Evolutionary conservation across 1,140 invertebrate genomes (phyloP).

Genomic region (Goniozus legneri): DNA sequence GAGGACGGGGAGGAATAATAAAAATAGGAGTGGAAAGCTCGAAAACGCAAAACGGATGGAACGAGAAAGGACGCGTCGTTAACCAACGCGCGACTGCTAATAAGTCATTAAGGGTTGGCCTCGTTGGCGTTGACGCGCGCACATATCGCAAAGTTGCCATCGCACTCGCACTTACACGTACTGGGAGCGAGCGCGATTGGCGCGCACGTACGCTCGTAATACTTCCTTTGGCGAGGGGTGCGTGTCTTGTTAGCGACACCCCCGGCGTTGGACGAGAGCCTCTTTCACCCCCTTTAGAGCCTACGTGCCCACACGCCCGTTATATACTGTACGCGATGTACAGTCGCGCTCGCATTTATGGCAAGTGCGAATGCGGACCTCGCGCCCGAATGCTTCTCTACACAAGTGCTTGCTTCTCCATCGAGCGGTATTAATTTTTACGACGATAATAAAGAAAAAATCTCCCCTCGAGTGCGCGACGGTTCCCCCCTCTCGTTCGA

Average conservation of each 20-base stretch:
- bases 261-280: slow-evolving; percentile 50
- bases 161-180: slow-evolving; percentile 24
- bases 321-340: no score
- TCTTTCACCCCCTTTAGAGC: slow-evolving; percentile 36
- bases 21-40: slow-evolving; percentile 1
- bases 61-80: slow-evolving; percentile 31
- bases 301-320: background rate
- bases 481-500: no score
- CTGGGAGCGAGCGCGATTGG: slow-evolving; percentile 2
- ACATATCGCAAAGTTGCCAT: slow-evolving; percentile 6
- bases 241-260: slow-evolving; percentile 55
- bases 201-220: slow-evolving; percentile 24
- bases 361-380: no score
- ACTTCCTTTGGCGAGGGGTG: slow-evolving; percentile 21
- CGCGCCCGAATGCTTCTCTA: no score
- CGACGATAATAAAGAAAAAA: no score
- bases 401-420: no score
- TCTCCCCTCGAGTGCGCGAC: no score
- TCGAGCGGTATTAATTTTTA: no score
- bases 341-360: no score
- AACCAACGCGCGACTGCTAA: slow-evolving; percentile 42
- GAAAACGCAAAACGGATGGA: slow-evolving; percentile 7
- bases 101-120: slow-evolving; percentile 48
- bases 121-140: slow-evolving; percentile 12
- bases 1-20: slow-evolving; percentile 2